Percentiles rank a stretch among this genome's conserved stretches.
Evolutionary conservation across 1,140 invertebrate species (phyloP).

Genomic region (Palaemon carinicauda): DNA sequence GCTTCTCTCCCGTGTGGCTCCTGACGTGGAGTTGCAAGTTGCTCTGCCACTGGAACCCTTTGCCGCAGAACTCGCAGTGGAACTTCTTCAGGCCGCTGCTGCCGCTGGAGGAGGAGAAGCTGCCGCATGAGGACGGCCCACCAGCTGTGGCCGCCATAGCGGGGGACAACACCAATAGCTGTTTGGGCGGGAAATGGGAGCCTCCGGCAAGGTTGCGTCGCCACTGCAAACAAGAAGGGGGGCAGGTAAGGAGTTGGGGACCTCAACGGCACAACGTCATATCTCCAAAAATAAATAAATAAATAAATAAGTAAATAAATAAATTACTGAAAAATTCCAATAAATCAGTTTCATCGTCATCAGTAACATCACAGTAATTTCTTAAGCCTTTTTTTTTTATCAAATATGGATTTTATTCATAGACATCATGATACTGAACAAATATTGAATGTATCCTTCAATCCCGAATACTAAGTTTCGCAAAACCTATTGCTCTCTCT

Average conservation of each 20-base stretch:
- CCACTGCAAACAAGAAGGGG: conserved; percentile 47
- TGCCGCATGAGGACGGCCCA: neutral
- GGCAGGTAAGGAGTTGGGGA: neutral
- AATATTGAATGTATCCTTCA: too few species aligned
- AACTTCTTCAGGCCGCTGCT: conserved; percentile 2
- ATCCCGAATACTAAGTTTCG: too few species aligned
- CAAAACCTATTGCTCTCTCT: too few species aligned
- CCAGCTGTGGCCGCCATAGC: neutral
- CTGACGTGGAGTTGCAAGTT: conserved; percentile 38
- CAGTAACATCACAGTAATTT: too few species aligned
- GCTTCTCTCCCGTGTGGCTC: conserved; percentile 47
- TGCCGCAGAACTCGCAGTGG: conserved; percentile 45
- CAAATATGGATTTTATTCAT: too few species aligned
- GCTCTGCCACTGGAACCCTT: conserved; percentile 47
- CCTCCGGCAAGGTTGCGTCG: conserved; percentile 2
- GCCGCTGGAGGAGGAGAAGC: neutral
- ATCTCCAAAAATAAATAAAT: too few species aligned
- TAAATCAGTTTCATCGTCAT: neutral
- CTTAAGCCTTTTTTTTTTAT: too few species aligned
- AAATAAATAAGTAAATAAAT: too few species aligned
- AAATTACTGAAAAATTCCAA: too few species aligned
- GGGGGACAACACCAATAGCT: neutral
- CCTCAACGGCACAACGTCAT: neutral
- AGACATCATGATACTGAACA: too few species aligned
- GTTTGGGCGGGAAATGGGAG: neutral